These are phyloP conservation scores for Sander vitreus DNA, from an alignment of 2,113 vertebrate genomes.

Conservation along the genomic window DNA sequence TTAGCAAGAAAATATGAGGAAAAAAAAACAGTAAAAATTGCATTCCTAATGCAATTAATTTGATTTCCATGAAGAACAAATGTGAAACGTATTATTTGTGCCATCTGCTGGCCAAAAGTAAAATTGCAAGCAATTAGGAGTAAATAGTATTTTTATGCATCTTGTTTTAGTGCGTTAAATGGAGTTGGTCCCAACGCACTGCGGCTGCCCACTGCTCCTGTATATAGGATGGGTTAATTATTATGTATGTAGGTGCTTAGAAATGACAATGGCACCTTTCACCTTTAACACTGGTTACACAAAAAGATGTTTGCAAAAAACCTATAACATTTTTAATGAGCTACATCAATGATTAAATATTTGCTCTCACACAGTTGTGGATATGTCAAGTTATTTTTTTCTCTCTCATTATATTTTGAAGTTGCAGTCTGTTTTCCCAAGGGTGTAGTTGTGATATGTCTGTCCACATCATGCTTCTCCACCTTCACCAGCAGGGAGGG, in stretches of 20 bases:
- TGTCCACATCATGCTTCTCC: not conserved
- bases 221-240: too few relatives aligned
- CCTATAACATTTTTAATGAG: not conserved
- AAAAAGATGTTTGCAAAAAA: not conserved
- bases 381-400: not conserved
- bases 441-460: not conserved
- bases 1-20: not conserved
- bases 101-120: conserved; percentile 55
- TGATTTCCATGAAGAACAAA: not conserved
- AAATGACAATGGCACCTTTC: too few relatives aligned
- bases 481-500: conserved; percentile 82
- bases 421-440: not conserved
- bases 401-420: not conserved
- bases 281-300: not conserved
- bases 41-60: too few relatives aligned
- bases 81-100: not conserved
- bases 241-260: too few relatives aligned
- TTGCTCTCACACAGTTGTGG: not conserved
- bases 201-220: too few relatives aligned
- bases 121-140: not conserved
- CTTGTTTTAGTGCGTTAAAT: not conserved
- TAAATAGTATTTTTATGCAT: not conserved
- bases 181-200: too few relatives aligned
- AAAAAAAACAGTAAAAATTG: not conserved
- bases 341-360: not conserved